A percentile compares a stretch with the other conserved stretches of the same genome.
Evolutionary conservation across 2,797 vertebrate genomes (phyloP).

Genomic region (Alca torda): DNA sequence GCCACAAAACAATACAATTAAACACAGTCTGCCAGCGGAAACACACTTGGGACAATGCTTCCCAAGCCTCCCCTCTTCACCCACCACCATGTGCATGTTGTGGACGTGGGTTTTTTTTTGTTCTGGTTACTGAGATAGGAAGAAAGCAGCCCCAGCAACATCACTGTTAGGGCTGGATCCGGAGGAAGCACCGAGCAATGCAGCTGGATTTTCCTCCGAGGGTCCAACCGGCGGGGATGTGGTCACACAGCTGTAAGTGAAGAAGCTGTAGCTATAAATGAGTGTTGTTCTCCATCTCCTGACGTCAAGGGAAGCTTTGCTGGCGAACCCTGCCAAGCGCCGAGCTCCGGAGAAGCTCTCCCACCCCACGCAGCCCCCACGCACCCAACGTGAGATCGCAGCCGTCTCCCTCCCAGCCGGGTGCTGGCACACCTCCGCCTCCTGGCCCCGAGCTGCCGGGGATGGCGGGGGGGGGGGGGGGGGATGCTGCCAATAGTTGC

Average conservation of each 20-base stretch:
- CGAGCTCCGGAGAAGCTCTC: not conserved
- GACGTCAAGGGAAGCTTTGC: slow-evolving; percentile 55
- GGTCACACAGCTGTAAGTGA: slow-evolving; percentile 16
- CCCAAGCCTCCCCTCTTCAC: not conserved
- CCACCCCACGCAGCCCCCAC: slow-evolving; percentile 44
- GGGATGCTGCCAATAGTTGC: not conserved
- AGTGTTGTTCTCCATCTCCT: slow-evolving; percentile 41
- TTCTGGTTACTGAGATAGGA: not conserved
- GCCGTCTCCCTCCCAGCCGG: slow-evolving; percentile 17
- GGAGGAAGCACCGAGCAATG: not conserved
- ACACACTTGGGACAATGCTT: not conserved
- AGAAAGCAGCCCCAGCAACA: not conserved
- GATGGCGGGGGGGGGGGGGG: not conserved
- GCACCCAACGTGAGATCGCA: slow-evolving; percentile 24
- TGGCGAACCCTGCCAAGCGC: not conserved
- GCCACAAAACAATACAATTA: not conserved
- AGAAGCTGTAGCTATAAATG: slow-evolving; percentile 53
- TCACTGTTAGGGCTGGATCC: not conserved
- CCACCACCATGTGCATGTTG: not conserved
- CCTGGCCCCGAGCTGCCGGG: not conserved
- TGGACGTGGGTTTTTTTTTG: not conserved
- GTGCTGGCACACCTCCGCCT: not conserved
- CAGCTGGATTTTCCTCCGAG: not conserved
- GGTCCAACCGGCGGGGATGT: not conserved
- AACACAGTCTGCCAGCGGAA: not conserved